These are phyloP conservation scores for Eulithis prunata DNA, from an alignment of 2,888 invertebrate species.

Conservation along the genomic window DNA sequence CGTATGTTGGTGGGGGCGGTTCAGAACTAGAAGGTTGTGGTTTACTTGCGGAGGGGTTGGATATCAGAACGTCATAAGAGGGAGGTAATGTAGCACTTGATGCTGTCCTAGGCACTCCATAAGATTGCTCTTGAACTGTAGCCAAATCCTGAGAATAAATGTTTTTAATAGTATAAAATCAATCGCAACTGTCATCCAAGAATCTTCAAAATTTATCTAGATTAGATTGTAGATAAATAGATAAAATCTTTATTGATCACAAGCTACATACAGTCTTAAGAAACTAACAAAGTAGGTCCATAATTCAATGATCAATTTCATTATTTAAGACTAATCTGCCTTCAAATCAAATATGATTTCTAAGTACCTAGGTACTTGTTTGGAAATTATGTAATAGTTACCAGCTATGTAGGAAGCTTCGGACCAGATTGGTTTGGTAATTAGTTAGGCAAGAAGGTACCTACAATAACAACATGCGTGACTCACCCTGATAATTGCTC, in stretches of 20 bases:
- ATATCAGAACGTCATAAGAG: constrained; percentile 85
- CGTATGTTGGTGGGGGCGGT: constrained; percentile 86
- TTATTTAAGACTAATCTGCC: too few relatives aligned
- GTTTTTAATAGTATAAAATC: not conserved
- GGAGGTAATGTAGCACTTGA: constrained; percentile 86
- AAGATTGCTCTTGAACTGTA: constrained; percentile 82
- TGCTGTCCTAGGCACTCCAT: constrained; percentile 79
- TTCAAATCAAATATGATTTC: too few relatives aligned
- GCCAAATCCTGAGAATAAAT: constrained; percentile 78
- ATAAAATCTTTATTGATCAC: too few relatives aligned
- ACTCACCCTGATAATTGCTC: constrained; percentile 85
- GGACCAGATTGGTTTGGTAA: not conserved
- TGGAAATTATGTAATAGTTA: too few relatives aligned
- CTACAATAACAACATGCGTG: constrained; percentile 13
- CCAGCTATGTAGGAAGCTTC: too few relatives aligned
- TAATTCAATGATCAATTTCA: too few relatives aligned
- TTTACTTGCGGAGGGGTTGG: constrained; percentile 68
- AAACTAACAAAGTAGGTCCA: too few relatives aligned
- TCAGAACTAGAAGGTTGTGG: constrained; percentile 80
- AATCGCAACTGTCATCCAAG: too few relatives aligned
- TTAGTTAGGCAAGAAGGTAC: not conserved
- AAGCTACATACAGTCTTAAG: too few relatives aligned
- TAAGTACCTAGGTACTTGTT: too few relatives aligned
- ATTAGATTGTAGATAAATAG: too few relatives aligned
- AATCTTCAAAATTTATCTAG: too few relatives aligned